Evolutionary conservation across 2,113 vertebrate species (phyloP), one percentile per base, ranked within the genome.

Genomic region (Scartelaos histophorus): DNA sequence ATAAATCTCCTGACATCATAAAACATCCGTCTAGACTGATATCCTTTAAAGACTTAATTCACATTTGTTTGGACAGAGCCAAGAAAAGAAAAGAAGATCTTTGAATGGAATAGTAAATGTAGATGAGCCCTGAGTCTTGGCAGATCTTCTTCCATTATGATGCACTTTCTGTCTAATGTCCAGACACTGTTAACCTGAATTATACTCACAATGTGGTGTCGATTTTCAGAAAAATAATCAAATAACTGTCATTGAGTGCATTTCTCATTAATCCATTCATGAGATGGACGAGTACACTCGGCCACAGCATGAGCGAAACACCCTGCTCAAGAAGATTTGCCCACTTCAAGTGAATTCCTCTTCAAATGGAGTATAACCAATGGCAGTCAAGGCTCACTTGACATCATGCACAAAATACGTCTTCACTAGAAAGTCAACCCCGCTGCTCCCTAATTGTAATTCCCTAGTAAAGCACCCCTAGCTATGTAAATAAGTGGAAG

Each of bases 401-500:
- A 85, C 79, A 81, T 67, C n/a, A 61, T 75, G 70, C 25, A 25
- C 60, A 67, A 56, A 83, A 73, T 61, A 78, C 78, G 74, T 60
- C 78, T 85, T 81, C 73, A 80, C 77, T 84, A 79, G 75, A 78
- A 85, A 86, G 78, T 81, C 78, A 71, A 69, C 69, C 68, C 69
- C 45, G 69, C 75, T 77, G 73, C 62, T 67, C 79, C 69, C 83
- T 87, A 82, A 89, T 90, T 89, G 82, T 88, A 87, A 91, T 88
- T 90, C 88, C 74, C 85, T 79, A 82, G 85, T 84, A 88, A 92
- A 87, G 75, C 78, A 78, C 87, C 83, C 75, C 49, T 70, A 81
- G 87, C 82, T 87, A 89, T 89, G 87, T 91, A 89, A 90, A 91
- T 90, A 90, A 85, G 78, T 81, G 81, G 82, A 65, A 75, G 78